Conservation (phyloP, 2,888 invertebrate genomes). For the Lasioglossum zephyrum region DNA sequence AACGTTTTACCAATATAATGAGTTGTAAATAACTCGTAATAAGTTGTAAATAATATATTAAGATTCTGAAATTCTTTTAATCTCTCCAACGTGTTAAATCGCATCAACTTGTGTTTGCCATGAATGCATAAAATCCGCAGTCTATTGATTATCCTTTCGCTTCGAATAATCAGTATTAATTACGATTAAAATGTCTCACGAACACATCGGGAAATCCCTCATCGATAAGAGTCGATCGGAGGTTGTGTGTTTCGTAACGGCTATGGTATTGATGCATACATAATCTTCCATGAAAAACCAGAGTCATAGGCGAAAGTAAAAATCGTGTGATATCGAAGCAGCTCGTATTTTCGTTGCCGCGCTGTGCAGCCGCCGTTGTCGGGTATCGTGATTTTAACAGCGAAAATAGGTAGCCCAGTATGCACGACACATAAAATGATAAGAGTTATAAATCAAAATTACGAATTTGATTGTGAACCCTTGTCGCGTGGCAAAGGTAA, state of each 20-base stretch:
- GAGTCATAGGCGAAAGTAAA: background rate
- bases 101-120: too few species aligned
- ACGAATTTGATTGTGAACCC: conserved; percentile 58
- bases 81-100: too few species aligned
- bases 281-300: background rate
- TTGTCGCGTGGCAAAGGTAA: conserved; percentile 64
- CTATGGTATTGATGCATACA: background rate
- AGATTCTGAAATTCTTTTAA: too few species aligned
- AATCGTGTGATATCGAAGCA: conserved; percentile 24
- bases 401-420: conserved; percentile 32
- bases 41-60: too few species aligned
- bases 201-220: background rate
- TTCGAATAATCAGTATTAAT: background rate
- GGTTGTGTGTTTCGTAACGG: background rate
- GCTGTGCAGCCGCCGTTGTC: background rate
- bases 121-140: too few species aligned
- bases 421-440: conserved; percentile 45
- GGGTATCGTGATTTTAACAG: conserved; percentile 41
- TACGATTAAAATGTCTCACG: background rate
- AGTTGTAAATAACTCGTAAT: too few species aligned
- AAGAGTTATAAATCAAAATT: conserved; percentile 60
- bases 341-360: conserved; percentile 29
- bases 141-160: too few species aligned
- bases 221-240: background rate
- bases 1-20: too few species aligned